Evolutionary conservation across 2,113 vertebrate genomes (phyloP).

Genomic region (Protobothrops mucrosquamatus): DNA sequence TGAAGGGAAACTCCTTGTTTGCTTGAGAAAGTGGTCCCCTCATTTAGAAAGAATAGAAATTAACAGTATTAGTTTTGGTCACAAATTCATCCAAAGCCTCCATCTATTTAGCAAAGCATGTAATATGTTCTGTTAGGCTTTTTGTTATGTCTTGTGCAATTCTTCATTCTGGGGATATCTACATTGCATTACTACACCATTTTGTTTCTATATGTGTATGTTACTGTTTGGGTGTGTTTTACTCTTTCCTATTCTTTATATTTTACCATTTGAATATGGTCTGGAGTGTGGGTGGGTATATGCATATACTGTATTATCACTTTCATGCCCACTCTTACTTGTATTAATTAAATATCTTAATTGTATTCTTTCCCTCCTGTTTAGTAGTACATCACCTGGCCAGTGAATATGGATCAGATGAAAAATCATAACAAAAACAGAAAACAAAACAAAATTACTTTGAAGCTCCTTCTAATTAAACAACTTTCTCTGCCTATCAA

Average conservation of each 20-base stretch:
- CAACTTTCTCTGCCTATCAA: not conserved
- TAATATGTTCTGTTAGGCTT: not conserved
- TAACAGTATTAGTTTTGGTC: not conserved
- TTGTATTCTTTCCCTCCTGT: not conserved
- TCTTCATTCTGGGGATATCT: not conserved
- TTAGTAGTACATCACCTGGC: not conserved
- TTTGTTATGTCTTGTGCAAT: not conserved
- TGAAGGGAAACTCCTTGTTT: not conserved
- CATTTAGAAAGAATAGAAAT: not conserved
- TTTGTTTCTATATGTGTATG: not conserved
- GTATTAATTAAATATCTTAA: not conserved
- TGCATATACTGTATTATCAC: not conserved
- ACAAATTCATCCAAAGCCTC: not conserved
- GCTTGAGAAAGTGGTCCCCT: not conserved
- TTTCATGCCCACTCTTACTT: not conserved
- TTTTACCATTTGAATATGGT: not conserved
- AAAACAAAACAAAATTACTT: not conserved
- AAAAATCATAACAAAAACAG: not conserved
- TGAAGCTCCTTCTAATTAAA: not conserved
- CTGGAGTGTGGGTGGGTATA: not conserved
- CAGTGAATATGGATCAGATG: not conserved
- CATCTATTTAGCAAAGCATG: not conserved
- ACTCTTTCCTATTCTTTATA: not conserved
- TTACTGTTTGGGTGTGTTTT: not conserved
- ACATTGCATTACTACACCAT: not conserved